Base-by-base conservation (phyloP, 2,113 vertebrate genomes). In the Apodemus speciosus region DNA sequence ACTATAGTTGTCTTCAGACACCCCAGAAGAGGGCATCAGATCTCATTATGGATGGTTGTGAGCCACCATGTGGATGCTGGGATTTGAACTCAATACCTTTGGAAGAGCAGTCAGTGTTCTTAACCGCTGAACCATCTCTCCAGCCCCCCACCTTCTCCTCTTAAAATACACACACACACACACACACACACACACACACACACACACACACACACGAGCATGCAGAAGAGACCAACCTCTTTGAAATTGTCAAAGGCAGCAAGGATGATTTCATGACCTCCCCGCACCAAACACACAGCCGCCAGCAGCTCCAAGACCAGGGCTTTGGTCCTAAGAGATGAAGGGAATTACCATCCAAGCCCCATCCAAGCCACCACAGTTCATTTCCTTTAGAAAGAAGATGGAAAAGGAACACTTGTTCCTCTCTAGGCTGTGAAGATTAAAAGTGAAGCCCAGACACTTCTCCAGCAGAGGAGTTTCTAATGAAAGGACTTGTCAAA, bases 221-320 rank as follows among this genome's bases (percentile, higher is more conserved):
- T 9, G 30, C 8, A 79, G 40, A 9, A 40, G 69, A 56, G 25
- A 92, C 97, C 98, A 91, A 99, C 99, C 99, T 99, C 99, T 98
- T 99, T 99, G 98, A 99, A 99, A 98, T 99, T 99, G 98, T 99
- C 99, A 71, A 99, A 99, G 30, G 99, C 99, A 0, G 99, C 99
- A 0, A 99, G 99, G 97, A 99, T 99, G 97, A 99, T 99, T 98
- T 99, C 99, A 0, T 99, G 99, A 77, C 99, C 99, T 4, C 99
- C 99, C 93, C 99, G 98, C 95, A 99, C 99, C 86, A 99, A 98
- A 97, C 99, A 99, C 35, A 99, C 99, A 0, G 99, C 99, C 20
- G 99, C 99, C 97, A 99, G 98, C 95, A 99, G 98, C 97, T 99
- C 99, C 90, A 99, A 98, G 94, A 99, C 99, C 97, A 99, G 97